These are phyloP conservation scores for Spongilla lacustris DNA, from an alignment of 37 sponge, comb jelly and placozoan genomes.

Conservation along the genomic window DNA sequence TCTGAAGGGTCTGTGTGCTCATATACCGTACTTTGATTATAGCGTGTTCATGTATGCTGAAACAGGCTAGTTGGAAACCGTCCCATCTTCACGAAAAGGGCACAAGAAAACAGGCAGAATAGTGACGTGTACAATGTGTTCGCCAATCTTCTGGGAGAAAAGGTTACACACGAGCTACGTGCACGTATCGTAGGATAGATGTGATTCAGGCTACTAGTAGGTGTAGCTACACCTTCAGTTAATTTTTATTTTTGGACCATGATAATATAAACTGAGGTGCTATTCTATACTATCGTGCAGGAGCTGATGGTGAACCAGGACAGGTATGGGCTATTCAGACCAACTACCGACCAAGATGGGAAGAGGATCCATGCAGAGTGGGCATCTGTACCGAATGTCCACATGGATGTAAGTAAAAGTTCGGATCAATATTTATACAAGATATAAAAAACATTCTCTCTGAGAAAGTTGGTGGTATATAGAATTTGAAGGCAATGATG, in stretches of 20 bases:
- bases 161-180: no score
- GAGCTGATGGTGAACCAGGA: neutral
- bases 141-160: neutral
- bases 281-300: neutral
- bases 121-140: conserved; percentile 62
- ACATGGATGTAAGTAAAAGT: neutral
- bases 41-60: conserved; percentile 61
- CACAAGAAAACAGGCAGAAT: conserved; percentile 68
- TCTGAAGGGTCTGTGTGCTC: conserved; percentile 7
- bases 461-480: no score
- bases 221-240: no score
- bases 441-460: no score
- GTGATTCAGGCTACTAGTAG: no score
- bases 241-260: no score
- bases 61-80: conserved; percentile 77
- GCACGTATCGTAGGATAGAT: no score
- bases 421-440: neutral
- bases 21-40: neutral
- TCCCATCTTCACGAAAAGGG: conserved; percentile 61
- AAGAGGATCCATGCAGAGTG: neutral
- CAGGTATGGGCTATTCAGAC: neutral
- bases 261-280: no score
- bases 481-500: no score
- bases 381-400: neutral
- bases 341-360: neutral